These are phyloP conservation scores for Hyperoplus lanceolatus DNA, from an alignment of 2,797 vertebrate species.

Conservation along the genomic window DNA sequence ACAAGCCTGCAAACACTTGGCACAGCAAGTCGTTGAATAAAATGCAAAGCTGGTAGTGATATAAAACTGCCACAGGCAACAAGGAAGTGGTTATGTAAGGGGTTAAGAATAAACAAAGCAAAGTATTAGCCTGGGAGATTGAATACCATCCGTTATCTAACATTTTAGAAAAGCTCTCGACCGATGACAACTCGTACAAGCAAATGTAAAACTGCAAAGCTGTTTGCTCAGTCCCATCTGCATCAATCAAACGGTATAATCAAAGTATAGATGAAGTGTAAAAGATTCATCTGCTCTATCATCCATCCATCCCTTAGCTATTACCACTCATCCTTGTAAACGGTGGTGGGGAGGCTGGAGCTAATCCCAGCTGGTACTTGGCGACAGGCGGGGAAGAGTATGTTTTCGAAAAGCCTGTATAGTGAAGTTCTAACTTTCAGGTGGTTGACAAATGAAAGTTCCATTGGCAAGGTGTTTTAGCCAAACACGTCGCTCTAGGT, in stretches of 20 bases:
- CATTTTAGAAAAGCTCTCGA: not conserved
- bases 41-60: not conserved
- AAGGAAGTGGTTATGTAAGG: not conserved
- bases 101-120: constrained; percentile 3
- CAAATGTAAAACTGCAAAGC: not conserved
- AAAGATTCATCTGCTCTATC: not conserved
- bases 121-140: not conserved
- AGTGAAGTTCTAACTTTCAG: too few relatives aligned
- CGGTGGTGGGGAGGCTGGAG: too few relatives aligned
- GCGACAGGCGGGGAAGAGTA: too few relatives aligned
- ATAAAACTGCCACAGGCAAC: constrained; percentile 8
- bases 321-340: too few relatives aligned
- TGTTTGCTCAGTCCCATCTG: not conserved
- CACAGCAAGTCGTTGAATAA: not conserved
- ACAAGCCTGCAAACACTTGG: not conserved
- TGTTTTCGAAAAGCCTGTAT: too few relatives aligned
- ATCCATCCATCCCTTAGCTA: not conserved
- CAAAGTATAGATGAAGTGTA: not conserved
- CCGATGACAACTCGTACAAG: not conserved
- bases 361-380: too few relatives aligned
- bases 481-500: too few relatives aligned
- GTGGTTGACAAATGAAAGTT: too few relatives aligned
- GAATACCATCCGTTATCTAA: not conserved
- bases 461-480: too few relatives aligned
- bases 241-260: not conserved